These are phyloP conservation scores for Eupithecia subfuscata DNA, from an alignment of 2,888 invertebrate genomes.

Conservation along the genomic window DNA sequence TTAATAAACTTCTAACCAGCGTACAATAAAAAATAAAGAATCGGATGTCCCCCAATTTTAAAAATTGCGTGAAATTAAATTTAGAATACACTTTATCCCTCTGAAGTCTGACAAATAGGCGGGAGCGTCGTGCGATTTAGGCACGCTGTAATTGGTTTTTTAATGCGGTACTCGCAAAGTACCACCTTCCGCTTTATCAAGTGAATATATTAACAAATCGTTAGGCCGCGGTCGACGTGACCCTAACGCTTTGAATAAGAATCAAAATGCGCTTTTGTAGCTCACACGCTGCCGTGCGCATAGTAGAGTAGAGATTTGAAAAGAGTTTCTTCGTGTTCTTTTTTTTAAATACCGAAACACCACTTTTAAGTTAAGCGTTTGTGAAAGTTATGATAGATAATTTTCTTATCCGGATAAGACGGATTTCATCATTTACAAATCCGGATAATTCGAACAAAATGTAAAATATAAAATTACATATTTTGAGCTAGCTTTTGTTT, in stretches of 20 bases:
- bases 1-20: constrained; percentile 71
- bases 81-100: constrained; percentile 82
- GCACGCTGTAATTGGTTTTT: constrained; percentile 84
- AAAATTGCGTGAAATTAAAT: constrained; percentile 84
- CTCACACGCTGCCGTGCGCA: constrained; percentile 55
- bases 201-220: constrained; percentile 84
- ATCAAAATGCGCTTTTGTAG: constrained; percentile 75
- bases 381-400: no score
- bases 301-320: constrained; percentile 1
- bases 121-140: constrained; percentile 79
- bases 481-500: no score
- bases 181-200: constrained; percentile 83
- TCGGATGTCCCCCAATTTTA: constrained; percentile 75
- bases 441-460: no score
- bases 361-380: neutral
- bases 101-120: constrained; percentile 82
- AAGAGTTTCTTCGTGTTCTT: neutral
- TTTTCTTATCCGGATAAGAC: no score
- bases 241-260: constrained; percentile 79
- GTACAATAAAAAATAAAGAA: constrained; percentile 73
- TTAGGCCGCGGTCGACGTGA: constrained; percentile 72
- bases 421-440: no score
- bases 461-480: no score
- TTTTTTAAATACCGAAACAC: neutral
- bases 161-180: constrained; percentile 81